Percentiles rank a stretch among this genome's conserved stretches.
Conservation (phyloP, 2,888 invertebrate genomes). For the Hoplodrina blanda region DNA sequence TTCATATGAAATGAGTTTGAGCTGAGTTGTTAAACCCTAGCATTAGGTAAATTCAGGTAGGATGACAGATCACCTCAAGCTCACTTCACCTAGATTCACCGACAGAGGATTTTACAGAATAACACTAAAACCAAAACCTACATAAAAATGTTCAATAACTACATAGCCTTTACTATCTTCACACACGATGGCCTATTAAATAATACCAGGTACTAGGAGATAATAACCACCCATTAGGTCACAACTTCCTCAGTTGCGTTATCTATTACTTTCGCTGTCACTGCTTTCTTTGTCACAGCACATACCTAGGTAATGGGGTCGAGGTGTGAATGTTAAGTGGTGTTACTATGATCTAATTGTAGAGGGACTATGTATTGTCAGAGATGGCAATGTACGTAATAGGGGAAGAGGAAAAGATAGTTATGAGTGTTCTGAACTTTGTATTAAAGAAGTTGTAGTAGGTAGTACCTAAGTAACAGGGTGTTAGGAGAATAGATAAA, state of each 20-base stretch:
- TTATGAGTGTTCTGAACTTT: too few relatives aligned
- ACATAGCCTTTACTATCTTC: background rate
- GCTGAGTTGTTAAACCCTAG: too few relatives aligned
- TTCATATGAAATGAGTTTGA: too few relatives aligned
- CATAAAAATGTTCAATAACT: background rate
- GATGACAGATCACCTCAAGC: too few relatives aligned
- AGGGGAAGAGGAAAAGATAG: background rate
- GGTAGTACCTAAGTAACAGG: too few relatives aligned
- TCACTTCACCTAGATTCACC: too few relatives aligned
- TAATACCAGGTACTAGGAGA: slow-evolving; percentile 51
- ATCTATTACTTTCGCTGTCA: slow-evolving; percentile 75
- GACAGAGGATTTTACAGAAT: background rate
- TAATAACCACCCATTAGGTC: slow-evolving; percentile 67
- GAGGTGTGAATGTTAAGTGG: slow-evolving; percentile 50
- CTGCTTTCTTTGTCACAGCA: slow-evolving; percentile 68
- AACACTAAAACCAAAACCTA: background rate
- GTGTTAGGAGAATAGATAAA: too few relatives aligned
- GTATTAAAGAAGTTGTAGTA: too few relatives aligned
- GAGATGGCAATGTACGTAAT: background rate
- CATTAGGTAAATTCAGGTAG: too few relatives aligned
- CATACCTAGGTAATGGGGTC: slow-evolving; percentile 25
- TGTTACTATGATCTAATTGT: slow-evolving; percentile 44
- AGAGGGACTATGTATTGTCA: background rate
- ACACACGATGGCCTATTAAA: background rate
- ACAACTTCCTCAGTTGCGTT: slow-evolving; percentile 71